Percentiles rank a stretch among this genome's conserved stretches.
These are phyloP conservation scores for Netelia fuscicornis DNA, from an alignment of 2,888 invertebrate genomes.

Conservation along the genomic window DNA sequence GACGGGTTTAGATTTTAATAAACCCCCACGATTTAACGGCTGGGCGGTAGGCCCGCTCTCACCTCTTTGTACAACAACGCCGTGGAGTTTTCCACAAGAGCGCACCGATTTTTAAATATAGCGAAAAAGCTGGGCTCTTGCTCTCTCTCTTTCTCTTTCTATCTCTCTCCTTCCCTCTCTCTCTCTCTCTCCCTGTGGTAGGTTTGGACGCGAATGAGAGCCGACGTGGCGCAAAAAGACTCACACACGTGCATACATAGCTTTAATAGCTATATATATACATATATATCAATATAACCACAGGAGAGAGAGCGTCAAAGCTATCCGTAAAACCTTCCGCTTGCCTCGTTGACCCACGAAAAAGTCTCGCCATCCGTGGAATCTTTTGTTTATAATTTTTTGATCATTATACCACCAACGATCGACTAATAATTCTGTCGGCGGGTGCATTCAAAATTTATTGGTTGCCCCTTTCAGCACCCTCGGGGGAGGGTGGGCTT, in stretches of 20 bases:
- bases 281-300: neutral
- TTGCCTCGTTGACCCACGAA: constrained; percentile 84
- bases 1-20: constrained; percentile 80
- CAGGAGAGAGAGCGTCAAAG: constrained; percentile 78
- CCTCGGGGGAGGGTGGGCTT: constrained; percentile 26
- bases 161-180: neutral
- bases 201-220: constrained; percentile 79
- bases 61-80: constrained; percentile 79
- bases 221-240: constrained; percentile 69
- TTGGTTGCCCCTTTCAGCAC: constrained; percentile 68
- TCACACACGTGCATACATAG: constrained; percentile 36
- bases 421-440: constrained; percentile 69
- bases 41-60: constrained; percentile 69
- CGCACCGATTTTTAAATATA: constrained; percentile 85
- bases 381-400: constrained; percentile 85
- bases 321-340: constrained; percentile 80
- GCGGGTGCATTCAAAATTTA: constrained; percentile 83
- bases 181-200: constrained; percentile 68
- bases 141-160: constrained; percentile 58
- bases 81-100: constrained; percentile 82
- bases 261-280: constrained; percentile 39
- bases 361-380: constrained; percentile 84
- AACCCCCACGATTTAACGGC: constrained; percentile 82
- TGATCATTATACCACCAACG: constrained; percentile 83
- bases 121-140: constrained; percentile 69